Percentiles rank a stretch among this genome's conserved stretches.
Evolutionary conservation across 1,140 invertebrate genomes (phyloP).

Genomic region (Euwallacea similis): DNA sequence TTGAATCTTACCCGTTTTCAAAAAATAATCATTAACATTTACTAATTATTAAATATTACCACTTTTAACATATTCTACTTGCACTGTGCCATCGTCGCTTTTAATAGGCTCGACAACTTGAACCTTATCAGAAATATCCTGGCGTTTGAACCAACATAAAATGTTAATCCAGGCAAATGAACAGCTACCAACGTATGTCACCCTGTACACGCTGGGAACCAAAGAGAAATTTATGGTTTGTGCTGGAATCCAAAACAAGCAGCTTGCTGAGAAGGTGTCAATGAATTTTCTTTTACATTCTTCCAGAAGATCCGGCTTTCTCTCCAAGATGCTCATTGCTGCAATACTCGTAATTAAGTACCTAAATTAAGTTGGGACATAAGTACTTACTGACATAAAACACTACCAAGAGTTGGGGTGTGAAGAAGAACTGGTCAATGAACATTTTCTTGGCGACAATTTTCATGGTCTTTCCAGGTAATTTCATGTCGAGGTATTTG

Average conservation of each 20-base stretch:
- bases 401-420: conserved; percentile 67
- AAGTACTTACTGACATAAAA: conserved; percentile 70
- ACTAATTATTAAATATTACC: background rate
- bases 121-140: conserved; percentile 1
- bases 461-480: conserved; percentile 65
- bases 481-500: conserved; percentile 71
- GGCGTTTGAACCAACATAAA: conserved; percentile 41
- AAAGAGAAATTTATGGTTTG: conserved; percentile 75
- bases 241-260: conserved; percentile 77
- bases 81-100: background rate
- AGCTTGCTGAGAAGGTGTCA: conserved; percentile 72
- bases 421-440: conserved; percentile 77
- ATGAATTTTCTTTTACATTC: conserved; percentile 73
- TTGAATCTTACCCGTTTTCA: no score
- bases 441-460: conserved; percentile 71
- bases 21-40: background rate
- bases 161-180: conserved; percentile 46
- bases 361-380: background rate
- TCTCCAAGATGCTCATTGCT: conserved; percentile 76
- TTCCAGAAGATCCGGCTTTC: conserved; percentile 64
- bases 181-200: conserved; percentile 43
- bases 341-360: conserved; percentile 41
- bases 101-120: no score
- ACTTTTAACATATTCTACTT: background rate
- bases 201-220: conserved; percentile 40